Evolutionary conservation across 2,888 invertebrate species (phyloP), one percentile per base, ranked within the genome.

Genomic region (Serrognathus titanus): DNA sequence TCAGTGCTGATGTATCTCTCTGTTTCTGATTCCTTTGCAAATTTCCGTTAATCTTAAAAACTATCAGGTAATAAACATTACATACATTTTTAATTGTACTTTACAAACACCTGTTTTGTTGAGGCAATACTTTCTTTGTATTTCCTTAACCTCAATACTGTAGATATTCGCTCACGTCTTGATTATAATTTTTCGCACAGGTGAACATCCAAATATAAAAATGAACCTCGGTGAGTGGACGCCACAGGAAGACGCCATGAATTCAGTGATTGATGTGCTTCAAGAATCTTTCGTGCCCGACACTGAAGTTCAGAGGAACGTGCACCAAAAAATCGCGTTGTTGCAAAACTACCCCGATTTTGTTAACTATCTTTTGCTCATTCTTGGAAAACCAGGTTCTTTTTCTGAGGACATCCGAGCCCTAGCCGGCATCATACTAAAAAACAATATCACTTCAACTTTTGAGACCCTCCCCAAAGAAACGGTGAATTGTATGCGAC

Each of bases 211-310:
- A 10, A n/a, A 48, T 38, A 13, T 35, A 11, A 55, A 35, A 63
- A 75, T 74, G 74, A 82, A 87, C 85, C 85, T 70, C 70, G 66
- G 63, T 51, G 85, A 86, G 86, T 97, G 97, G 97, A 90, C 92
- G 84, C 97, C 97, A 72, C 92, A 94, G 83, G 90, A 92, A 80
- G 93, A 92, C 82, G 94, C 95, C 79, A 85, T 97, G 76, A 85
- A 89, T 78, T 94, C 97, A 85, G 96, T 98, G 80, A 85, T 98
- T 76, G 90, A 92, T 78, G 87, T 99, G 72, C 85, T 99, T 59
- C 96, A 95, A 80, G 96, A 98, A 82, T 98, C 97, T 63, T 94
- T 99, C 76, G 95, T 97, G 69, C 94, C 97, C 57, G 95, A 97
- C 79, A 97, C 92, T 71, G 91, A 90, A 66, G 93, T 94, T 53